Evolutionary conservation across 1,140 invertebrate genomes (phyloP), one percentile per base, ranked within the genome.

Genomic region (Cydia pomonella): DNA sequence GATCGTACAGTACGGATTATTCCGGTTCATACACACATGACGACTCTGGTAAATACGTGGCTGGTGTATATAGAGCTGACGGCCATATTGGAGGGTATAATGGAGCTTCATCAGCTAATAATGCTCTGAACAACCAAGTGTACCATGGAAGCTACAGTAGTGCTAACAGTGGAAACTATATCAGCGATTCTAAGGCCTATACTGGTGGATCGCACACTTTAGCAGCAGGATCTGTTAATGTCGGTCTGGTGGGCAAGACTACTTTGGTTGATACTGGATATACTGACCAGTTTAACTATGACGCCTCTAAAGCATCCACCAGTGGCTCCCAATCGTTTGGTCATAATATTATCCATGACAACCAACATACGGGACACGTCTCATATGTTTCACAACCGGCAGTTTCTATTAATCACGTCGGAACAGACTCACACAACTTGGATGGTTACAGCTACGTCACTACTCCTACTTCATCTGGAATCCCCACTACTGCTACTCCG

Each of bases 171-270:
- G 87, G 83, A 13, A 82, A 83, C n/a, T 88, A 91, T 69, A 77
- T 90, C 5, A 84, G 76, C n/a, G 83, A 86, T 72, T 77, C 82
- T 6, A 87, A 84, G 73, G 79, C 77, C 25, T 88, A 88, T 69
- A 88, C 86, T 50, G 90, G 90, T 3, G 85, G 83, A 4, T 86
- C 89, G 12, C 93, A 93, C 73, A 85, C 86, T 66, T 80, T 93
- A 33, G 91, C 91, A n/a, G 91, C 92, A 5, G 93, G 92, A 62
- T 91, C 92, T 64, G 87, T 93, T 4, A 93, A 93, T 79, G 87
- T 93, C 50, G 93, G 88, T 41, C 79, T 93, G 12, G 93, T 93
- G 18, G 93, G 93, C 74, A 93, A 93, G 82, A 93, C 92, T 16
- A 90, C 90, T 62, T 81, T 93, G 38, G 79, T 93, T 9, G 93